Percentiles rank a stretch among this genome's conserved stretches.
phyloP scores from a whole-genome alignment of 2,113 vertebrate species.

The Elaphurus davidianus region DNA sequence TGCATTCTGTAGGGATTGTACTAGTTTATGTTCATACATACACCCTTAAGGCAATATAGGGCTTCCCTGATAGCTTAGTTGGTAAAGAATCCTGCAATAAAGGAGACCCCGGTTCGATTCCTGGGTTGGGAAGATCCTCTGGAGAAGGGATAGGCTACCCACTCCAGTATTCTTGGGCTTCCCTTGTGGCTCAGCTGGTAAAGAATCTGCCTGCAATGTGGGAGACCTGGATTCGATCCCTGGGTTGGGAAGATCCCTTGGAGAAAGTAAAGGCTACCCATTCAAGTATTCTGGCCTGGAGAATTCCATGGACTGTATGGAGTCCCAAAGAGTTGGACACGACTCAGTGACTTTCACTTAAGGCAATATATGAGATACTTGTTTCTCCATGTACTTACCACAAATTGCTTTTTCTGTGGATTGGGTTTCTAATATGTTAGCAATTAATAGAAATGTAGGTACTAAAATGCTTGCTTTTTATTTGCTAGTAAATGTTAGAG shows the following conservation, averaged over 20 bases:
- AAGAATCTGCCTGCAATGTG: neutral
- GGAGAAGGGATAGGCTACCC: neutral
- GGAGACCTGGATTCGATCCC: neutral
- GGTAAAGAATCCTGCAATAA: neutral
- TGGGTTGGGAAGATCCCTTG: neutral
- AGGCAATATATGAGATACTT: neutral
- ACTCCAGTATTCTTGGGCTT: neutral
- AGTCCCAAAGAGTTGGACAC: neutral
- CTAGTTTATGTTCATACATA: neutral
- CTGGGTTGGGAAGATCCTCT: neutral
- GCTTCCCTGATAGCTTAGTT: neutral
- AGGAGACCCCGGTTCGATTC: neutral
- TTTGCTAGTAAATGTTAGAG: neutral
- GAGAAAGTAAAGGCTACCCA: neutral
- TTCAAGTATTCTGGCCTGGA: neutral
- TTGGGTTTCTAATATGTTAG: neutral
- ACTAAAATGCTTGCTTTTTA: constrained; percentile 18
- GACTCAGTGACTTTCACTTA: neutral
- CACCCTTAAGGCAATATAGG: neutral
- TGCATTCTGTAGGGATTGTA: neutral
- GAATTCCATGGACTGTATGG: neutral
- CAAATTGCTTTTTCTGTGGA: neutral
- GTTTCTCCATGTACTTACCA: neutral
- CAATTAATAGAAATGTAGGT: constrained; percentile 23
- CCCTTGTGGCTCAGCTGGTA: neutral